Conservation (phyloP, 1,140 invertebrate species). For the Orussus abietinus region DNA sequence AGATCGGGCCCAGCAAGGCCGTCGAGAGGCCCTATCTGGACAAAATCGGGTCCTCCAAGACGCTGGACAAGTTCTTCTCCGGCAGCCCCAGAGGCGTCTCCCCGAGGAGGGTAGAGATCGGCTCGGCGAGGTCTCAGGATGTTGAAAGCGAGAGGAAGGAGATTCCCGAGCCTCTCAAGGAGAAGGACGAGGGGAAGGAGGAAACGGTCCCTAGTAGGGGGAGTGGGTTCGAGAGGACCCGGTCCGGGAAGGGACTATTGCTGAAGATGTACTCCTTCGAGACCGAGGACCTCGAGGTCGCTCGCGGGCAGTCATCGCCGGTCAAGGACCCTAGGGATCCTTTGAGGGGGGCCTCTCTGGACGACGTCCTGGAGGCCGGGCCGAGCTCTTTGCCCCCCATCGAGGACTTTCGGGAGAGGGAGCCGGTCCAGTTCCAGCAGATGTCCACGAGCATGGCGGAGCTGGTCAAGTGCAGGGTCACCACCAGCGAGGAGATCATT, state of each 20-base stretch:
- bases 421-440: slow-evolving; percentile 4
- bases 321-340: slow-evolving; percentile 29
- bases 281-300: slow-evolving; percentile 43
- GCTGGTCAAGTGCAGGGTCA: slow-evolving; percentile 43
- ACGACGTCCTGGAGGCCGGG: slow-evolving; percentile 39
- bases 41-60: slow-evolving; percentile 45
- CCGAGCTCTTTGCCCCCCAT: slow-evolving; percentile 36
- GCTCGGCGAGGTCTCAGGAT: neutral
- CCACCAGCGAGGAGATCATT: slow-evolving; percentile 45
- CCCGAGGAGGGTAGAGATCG: neutral
- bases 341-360: slow-evolving; percentile 34
- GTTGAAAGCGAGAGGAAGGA: slow-evolving; percentile 1
- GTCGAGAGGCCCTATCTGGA: slow-evolving; percentile 44
- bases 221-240: slow-evolving; percentile 22
- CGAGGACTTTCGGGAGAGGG: slow-evolving; percentile 23
- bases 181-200: slow-evolving; percentile 13
- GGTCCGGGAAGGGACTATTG: slow-evolving; percentile 40
- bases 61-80: slow-evolving; percentile 45
- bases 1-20: slow-evolving; percentile 44
- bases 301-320: slow-evolving; percentile 3
- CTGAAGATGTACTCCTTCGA: slow-evolving; percentile 50
- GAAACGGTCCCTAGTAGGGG: too few relatives aligned
- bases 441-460: slow-evolving; percentile 23
- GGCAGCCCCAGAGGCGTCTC: slow-evolving; percentile 19
- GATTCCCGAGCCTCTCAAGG: neutral